A percentile compares a stretch with the other conserved stretches of the same genome.
Conservation (phyloP, 30 jellyfish, hydroid and myxozoan genomes). For the Mastigias papua region DNA sequence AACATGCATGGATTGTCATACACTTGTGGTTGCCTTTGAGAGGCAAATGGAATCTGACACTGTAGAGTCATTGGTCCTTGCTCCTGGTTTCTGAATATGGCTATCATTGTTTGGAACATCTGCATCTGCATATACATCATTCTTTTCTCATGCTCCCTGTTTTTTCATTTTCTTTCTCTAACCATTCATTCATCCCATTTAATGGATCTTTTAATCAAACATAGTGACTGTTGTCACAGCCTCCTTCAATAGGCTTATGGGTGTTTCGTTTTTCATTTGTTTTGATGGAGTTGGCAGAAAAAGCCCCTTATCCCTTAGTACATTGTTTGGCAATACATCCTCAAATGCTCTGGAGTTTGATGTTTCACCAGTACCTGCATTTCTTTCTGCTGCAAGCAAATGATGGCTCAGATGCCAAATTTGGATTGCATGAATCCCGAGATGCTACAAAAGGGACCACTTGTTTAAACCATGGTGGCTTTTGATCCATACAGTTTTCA, state of each 20-base stretch:
- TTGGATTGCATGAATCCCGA: constrained; percentile 58
- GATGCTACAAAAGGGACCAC: constrained; percentile 59
- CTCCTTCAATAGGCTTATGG: constrained; percentile 38
- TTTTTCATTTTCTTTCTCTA: constrained; percentile 45
- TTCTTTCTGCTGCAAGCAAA: constrained; percentile 1
- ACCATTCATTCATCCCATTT: constrained; percentile 20
- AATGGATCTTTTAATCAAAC: constrained; percentile 43
- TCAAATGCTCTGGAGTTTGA: constrained; percentile 19
- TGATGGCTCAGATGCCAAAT: constrained; percentile 46
- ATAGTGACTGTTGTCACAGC: constrained; percentile 45
- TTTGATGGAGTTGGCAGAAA: constrained; percentile 43
- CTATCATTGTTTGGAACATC: constrained; percentile 42
- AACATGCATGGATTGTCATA: not conserved
- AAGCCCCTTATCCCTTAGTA: constrained; percentile 7
- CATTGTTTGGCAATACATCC: constrained; percentile 21
- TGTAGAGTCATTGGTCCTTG: constrained; percentile 56
- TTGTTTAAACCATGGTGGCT: constrained; percentile 51
- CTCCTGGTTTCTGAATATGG: constrained; percentile 30
- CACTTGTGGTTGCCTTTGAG: constrained; percentile 42
- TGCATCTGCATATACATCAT: constrained; percentile 68
- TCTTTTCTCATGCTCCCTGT: constrained; percentile 31
- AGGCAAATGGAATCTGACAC: constrained; percentile 22
- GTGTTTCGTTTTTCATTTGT: constrained; percentile 16
- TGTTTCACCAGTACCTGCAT: constrained; percentile 11
- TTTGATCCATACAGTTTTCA: constrained; percentile 33